Conservation (phyloP, 2,113 vertebrate genomes). For the Carassius auratus region DNA sequence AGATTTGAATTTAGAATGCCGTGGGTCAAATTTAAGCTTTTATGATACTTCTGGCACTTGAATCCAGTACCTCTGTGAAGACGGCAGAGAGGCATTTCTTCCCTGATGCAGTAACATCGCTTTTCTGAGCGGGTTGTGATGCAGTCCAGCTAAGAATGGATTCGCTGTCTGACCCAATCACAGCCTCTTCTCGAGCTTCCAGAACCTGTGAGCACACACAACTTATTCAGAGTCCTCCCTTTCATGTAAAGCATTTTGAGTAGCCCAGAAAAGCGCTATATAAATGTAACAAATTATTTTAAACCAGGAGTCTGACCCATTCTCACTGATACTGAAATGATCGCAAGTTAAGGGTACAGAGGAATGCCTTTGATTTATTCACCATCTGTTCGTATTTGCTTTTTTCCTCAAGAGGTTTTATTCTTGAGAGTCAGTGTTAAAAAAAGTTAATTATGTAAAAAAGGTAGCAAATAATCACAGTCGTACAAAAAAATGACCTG, state of each 20-base stretch:
- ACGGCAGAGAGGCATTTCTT: conserved; percentile 80
- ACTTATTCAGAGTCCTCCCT: not conserved
- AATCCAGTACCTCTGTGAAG: conserved; percentile 76
- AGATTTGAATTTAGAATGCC: not conserved
- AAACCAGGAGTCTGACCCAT: not conserved
- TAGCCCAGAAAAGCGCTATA: too few species aligned
- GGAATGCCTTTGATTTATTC: not conserved
- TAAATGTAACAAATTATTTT: not conserved
- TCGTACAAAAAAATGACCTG: too few species aligned
- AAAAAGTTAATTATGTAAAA: not conserved
- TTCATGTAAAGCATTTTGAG: too few species aligned
- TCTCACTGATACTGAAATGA: not conserved
- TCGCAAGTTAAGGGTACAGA: not conserved
- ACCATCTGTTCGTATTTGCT: not conserved
- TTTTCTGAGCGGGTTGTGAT: conserved; percentile 45
- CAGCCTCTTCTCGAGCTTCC: conserved; percentile 82
- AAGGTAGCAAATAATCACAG: too few species aligned
- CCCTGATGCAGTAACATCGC: conserved; percentile 11
- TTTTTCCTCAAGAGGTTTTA: not conserved
- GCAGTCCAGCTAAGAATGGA: conserved; percentile 79
- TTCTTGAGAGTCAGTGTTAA: not conserved
- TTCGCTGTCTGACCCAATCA: conserved; percentile 76
- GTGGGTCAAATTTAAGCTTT: conserved; percentile 1
- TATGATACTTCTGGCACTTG: not conserved
- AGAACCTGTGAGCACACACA: conserved; percentile 72